phyloP scores from a whole-genome alignment of 2,113 vertebrate species.

The Xiphophorus hellerii region DNA sequence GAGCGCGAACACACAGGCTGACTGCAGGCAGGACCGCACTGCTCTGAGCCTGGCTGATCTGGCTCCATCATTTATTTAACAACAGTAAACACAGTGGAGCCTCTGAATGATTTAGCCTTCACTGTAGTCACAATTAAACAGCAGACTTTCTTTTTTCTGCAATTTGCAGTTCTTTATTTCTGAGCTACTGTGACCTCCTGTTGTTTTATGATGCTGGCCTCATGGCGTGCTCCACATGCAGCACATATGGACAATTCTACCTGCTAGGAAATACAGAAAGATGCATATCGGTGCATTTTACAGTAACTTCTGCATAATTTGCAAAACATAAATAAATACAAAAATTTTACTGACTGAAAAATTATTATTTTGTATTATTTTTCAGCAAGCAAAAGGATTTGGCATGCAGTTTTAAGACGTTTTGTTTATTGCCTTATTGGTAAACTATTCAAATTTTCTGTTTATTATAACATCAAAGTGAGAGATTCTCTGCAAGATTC shows the following conservation, averaged over 20 bases:
- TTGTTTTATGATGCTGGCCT: not conserved
- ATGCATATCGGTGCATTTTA: not conserved
- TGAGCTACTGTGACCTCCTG: not conserved
- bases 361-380: too few relatives aligned
- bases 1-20: constrained; percentile 24
- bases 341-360: too few relatives aligned
- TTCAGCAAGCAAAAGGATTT: not conserved
- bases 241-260: not conserved
- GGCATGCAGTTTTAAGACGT: not conserved
- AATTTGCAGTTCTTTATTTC: not conserved
- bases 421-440: constrained; percentile 10
- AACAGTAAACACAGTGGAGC: constrained; percentile 46
- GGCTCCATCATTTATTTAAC: constrained; percentile 63
- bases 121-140: constrained; percentile 12
- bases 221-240: not conserved
- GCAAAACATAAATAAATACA: too few relatives aligned
- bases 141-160: constrained; percentile 9
- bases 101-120: constrained; percentile 43
- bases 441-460: not conserved
- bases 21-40: constrained; percentile 36
- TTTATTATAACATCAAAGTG: constrained; percentile 4
- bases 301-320: not conserved
- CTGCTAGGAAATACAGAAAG: not conserved
- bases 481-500: constrained; percentile 28
- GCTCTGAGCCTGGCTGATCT: constrained; percentile 35